A percentile compares a stretch with the other conserved stretches of the same genome.
phyloP scores from a whole-genome alignment of 2,888 invertebrate genomes.

The Amitus sp. region DNA sequence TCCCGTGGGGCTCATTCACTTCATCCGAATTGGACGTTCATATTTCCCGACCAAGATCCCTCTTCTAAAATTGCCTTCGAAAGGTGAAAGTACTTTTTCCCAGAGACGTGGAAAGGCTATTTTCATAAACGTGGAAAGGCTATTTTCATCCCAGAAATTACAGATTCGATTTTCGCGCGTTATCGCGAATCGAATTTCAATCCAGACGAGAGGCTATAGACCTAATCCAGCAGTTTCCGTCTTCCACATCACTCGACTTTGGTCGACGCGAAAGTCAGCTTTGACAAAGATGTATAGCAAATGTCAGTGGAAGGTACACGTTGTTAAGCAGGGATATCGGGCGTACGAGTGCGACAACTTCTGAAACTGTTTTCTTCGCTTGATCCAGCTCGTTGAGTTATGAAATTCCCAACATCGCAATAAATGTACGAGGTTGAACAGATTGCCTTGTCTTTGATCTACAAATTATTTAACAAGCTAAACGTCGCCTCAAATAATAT shows the following conservation, averaged over 20 bases:
- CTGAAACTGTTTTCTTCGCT: neutral
- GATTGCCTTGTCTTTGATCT: neutral
- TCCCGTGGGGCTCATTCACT: slow-evolving; percentile 21
- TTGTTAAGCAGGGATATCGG: too few relatives aligned
- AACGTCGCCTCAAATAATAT: too few relatives aligned
- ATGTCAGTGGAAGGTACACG: too few relatives aligned
- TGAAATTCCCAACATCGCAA: neutral
- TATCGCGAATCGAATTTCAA: slow-evolving; percentile 37
- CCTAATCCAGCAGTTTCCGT: slow-evolving; percentile 27
- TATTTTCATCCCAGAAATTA: slow-evolving; percentile 25
- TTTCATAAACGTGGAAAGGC: neutral
- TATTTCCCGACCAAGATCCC: slow-evolving; percentile 13
- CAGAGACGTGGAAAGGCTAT: too few relatives aligned
- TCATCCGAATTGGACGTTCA: slow-evolving; percentile 10
- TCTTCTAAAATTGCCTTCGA: too few relatives aligned
- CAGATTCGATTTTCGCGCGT: slow-evolving; percentile 34
- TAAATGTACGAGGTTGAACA: neutral
- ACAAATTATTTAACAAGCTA: neutral
- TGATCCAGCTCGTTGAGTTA: neutral
- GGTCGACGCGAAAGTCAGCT: slow-evolving; percentile 16
- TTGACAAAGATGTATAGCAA: slow-evolving; percentile 28
- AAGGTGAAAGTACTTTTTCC: too few relatives aligned
- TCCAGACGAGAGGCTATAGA: slow-evolving; percentile 35
- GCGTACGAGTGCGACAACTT: slow-evolving; percentile 2
- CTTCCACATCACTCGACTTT: slow-evolving; percentile 18